Base-by-base conservation (phyloP, 2,888 invertebrate genomes). In the Erebia ligea region DNA sequence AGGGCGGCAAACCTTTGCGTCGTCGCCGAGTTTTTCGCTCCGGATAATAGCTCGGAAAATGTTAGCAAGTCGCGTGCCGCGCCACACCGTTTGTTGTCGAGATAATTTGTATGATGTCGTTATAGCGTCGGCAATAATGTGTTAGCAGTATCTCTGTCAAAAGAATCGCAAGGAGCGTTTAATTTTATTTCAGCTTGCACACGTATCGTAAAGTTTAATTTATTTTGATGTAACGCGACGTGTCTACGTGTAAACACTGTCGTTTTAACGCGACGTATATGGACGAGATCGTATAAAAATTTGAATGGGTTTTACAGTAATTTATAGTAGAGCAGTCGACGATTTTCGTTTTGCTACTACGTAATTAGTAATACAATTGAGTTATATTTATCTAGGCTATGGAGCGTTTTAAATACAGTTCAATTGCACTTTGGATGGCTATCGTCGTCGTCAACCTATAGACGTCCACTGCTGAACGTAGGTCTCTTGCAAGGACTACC, bases 1-100 rank as follows among this genome's bases (percentile, higher is more conserved):
- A 84, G 79, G 80, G 79, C 83, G 82, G 84, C 85, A 89, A 87
- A 87, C 89, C 89, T 87, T 88, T 88, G 84, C 81, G 82, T 79
- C 81, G 82, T 79, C 73, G 75, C 75, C 71, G 77, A 77, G 78
- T 79, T 79, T 79, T 79, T 75, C 79, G 76, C 78, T 68, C 70
- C 77, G 77, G 77, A 79, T 83, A 83, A 83, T 82, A 78, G 81
- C 78, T 79, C 77, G 84, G 85, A 62, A 84, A 86, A 85, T 84
- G 88, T 86, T 84, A 83, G 81, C 78, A 65, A 81, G 82, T 81
- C 82, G 83, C 74, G 74, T 73, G 75, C 80, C 75, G 76, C 77
- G 72, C 64, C 75, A 67, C 69, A 70, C 21, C 75, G 76, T 78
- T 78, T 77, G 78, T 79, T 75, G 76, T 73, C 74, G 76, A 72